Evolutionary conservation across 2,797 vertebrate genomes (phyloP).

Genomic region (Telmatherina bonti): DNA sequence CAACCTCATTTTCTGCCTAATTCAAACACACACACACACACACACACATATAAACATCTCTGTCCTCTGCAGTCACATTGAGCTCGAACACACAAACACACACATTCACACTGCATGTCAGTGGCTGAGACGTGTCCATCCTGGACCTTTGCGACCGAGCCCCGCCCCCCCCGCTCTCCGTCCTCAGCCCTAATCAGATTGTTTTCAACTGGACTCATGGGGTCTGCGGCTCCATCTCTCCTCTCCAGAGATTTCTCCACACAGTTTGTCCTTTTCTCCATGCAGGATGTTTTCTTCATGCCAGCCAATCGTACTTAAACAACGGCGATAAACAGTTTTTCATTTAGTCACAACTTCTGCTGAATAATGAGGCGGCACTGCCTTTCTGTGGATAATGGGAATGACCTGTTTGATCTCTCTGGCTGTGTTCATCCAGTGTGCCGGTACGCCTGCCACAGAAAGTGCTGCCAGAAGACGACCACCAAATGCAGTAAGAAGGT

Average conservation of each 20-base stretch:
- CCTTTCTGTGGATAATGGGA: slow-evolving; percentile 70
- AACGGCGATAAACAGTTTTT: slow-evolving; percentile 21
- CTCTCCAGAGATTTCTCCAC: slow-evolving; percentile 43
- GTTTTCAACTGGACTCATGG: slow-evolving; percentile 84
- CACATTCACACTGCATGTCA: not conserved
- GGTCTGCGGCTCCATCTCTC: slow-evolving; percentile 65
- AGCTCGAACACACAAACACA: not conserved
- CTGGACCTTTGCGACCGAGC: slow-evolving; percentile 13
- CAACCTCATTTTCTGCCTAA: too few species aligned
- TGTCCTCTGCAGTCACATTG: not conserved
- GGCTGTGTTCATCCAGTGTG: slow-evolving; percentile 89
- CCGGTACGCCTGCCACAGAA: slow-evolving; percentile 97
- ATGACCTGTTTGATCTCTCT: slow-evolving; percentile 69
- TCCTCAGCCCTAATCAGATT: slow-evolving; percentile 78
- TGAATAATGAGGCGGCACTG: slow-evolving; percentile 76
- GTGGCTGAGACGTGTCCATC: slow-evolving; percentile 3
- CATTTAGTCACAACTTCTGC: slow-evolving; percentile 15
- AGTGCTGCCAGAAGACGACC: slow-evolving; percentile 95
- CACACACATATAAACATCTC: not conserved
- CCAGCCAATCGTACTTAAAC: slow-evolving; percentile 22
- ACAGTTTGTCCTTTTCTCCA: slow-evolving; percentile 63
- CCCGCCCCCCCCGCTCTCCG: slow-evolving; percentile 35
- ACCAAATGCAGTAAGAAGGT: slow-evolving; percentile 98
- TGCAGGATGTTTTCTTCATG: slow-evolving; percentile 66
- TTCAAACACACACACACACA: too few species aligned